Percentiles rank a stretch among this genome's conserved stretches.
Evolutionary conservation across 2,888 invertebrate species (phyloP).

Genomic region (Hybos culiciformis): DNA sequence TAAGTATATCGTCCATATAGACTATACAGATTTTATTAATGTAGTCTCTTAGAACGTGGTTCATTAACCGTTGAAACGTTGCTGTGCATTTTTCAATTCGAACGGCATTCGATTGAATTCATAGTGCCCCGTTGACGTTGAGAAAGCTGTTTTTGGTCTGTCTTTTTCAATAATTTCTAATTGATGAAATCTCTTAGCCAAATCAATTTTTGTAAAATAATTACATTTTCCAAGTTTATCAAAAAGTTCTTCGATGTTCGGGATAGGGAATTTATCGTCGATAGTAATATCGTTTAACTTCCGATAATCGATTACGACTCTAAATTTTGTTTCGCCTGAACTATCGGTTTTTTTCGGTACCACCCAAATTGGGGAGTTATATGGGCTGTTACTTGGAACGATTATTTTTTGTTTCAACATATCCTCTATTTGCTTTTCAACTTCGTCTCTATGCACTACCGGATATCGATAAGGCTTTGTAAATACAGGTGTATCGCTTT

Average conservation of each 20-base stretch:
- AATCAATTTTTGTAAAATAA: slow-evolving; percentile 12
- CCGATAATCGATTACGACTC: not conserved
- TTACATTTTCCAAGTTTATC: slow-evolving; percentile 11
- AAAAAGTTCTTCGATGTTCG: slow-evolving; percentile 11
- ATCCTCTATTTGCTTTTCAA: too few relatives aligned
- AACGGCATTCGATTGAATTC: slow-evolving; percentile 10
- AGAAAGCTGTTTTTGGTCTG: slow-evolving; percentile 3
- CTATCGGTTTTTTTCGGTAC: not conserved
- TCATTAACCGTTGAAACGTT: slow-evolving; percentile 1
- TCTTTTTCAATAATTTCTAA: slow-evolving; percentile 2
- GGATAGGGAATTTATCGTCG: not conserved
- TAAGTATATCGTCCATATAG: not conserved
- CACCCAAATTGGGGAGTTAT: too few relatives aligned
- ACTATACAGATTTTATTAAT: not conserved
- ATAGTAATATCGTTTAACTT: slow-evolving; percentile 3
- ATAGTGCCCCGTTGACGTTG: slow-evolving; percentile 5
- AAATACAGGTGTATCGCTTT: not conserved
- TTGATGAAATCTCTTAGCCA: slow-evolving; percentile 12
- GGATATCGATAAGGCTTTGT: too few relatives aligned
- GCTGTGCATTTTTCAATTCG: slow-evolving; percentile 4
- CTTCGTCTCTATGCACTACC: too few relatives aligned
- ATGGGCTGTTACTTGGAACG: too few relatives aligned
- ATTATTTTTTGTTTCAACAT: too few relatives aligned
- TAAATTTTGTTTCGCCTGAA: not conserved
- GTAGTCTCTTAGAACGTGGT: not conserved